Evolutionary conservation across 2,888 invertebrate genomes (phyloP).

Genomic region (Pterobdella sp.): DNA sequence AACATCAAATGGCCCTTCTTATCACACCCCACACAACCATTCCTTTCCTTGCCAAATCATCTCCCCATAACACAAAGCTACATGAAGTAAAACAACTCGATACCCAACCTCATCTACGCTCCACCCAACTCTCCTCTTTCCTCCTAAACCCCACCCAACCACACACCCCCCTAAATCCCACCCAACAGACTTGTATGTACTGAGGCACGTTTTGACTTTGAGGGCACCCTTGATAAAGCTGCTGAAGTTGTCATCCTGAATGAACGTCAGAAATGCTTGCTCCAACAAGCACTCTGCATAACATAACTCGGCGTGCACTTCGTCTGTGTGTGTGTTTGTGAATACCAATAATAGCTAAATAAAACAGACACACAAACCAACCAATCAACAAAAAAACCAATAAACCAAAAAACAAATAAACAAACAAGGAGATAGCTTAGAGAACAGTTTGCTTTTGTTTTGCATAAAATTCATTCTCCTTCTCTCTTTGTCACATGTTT

Average conservation of each 20-base stretch:
- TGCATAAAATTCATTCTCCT: slow-evolving; percentile 62
- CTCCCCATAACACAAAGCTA: background rate
- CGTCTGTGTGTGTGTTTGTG: slow-evolving; percentile 51
- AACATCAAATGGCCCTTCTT: background rate
- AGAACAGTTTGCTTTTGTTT: background rate
- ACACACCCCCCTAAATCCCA: background rate
- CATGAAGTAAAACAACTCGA: background rate
- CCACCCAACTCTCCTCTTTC: background rate
- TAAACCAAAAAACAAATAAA: background rate
- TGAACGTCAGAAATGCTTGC: slow-evolving; percentile 79
- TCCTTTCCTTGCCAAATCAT: background rate
- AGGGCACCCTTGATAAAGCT: slow-evolving; percentile 86
- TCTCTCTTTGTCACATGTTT: slow-evolving; percentile 65
- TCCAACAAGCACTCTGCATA: slow-evolving; percentile 83
- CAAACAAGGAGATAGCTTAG: background rate
- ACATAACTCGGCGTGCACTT: slow-evolving; percentile 89
- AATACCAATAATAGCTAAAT: background rate
- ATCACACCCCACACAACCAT: background rate
- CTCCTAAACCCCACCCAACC: background rate
- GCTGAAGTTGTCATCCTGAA: slow-evolving; percentile 85
- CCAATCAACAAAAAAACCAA: background rate
- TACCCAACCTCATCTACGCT: background rate
- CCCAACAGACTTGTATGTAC: slow-evolving; percentile 70
- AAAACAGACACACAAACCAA: background rate
- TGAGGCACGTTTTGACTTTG: slow-evolving; percentile 80